Conservation (phyloP, 2,113 vertebrate species). For the Bucco capensis region DNA sequence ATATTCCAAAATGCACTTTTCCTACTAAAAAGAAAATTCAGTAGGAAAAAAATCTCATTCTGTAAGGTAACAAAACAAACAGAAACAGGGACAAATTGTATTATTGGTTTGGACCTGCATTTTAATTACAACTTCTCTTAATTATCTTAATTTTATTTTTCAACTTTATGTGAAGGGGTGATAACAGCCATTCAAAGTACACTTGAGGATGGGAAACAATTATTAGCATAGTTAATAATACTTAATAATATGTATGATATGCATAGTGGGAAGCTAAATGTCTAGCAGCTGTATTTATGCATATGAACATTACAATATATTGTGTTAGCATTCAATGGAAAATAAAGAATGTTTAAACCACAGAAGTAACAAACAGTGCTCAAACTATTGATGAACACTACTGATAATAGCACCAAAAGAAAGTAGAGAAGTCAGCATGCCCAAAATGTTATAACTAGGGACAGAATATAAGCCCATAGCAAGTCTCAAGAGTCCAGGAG, state of each 20-base stretch:
- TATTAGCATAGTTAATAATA: neutral
- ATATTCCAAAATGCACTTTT: neutral
- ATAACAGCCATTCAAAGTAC: neutral
- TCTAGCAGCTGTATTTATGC: neutral
- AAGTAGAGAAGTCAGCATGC: neutral
- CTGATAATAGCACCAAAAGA: neutral
- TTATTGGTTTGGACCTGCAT: neutral
- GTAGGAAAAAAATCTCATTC: neutral
- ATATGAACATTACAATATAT: neutral
- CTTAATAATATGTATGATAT: neutral
- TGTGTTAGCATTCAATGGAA: neutral
- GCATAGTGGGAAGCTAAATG: neutral
- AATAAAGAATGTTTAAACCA: slow-evolving; percentile 37
- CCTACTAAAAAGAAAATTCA: neutral
- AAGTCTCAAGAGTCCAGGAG: neutral
- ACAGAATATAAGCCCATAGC: neutral
- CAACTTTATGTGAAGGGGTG: neutral
- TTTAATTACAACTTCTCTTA: neutral
- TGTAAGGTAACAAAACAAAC: neutral
- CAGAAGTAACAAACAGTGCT: neutral
- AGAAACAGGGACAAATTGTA: neutral
- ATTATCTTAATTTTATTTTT: neutral
- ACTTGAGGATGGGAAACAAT: neutral
- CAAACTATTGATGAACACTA: neutral
- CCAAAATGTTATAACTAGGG: neutral